Evolutionary conservation across 2,797 vertebrate species (phyloP), one percentile per base, ranked within the genome.

Genomic region (Tokudaia tokunoshimensis): DNA sequence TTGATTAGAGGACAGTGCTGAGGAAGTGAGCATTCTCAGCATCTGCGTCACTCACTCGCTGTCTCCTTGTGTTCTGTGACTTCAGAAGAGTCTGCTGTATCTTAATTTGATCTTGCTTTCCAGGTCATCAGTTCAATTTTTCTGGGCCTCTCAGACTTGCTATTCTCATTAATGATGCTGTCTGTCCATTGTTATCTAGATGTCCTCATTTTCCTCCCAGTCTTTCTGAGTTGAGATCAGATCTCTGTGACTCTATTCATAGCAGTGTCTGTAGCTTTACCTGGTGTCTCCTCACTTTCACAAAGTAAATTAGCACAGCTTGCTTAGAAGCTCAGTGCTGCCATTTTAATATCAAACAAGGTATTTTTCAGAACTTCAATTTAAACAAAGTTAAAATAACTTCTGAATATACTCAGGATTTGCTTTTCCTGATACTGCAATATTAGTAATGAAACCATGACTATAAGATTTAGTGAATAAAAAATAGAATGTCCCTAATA

Each of bases 51-150:
- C 94, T 89, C 72, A 4, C 87, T 93, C 34, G 12, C 74, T 92
- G 83, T 22, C 47, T 92, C 67, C 61, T 8, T 83, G 57, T 94
- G 81, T 96, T 92, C 6, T 11, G 92, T 47, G 61, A 91, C 84
- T 65, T 94, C 84, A 67, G 74, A 87, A 81, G 65, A 94, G n/a
- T 55, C 92, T 82, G 31, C 86, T 94, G 0, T 95, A 90, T 96
- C 95, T 97, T 95, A 91, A 96, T 97, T 76, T 95, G 83, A 95
- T 97, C 93, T 97, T 96, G 57, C 95, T 97, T 98, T 97, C 89
- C 31, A 96, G 94, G 72, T 88, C 89, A 95, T 96, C 89, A 89
- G 31, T 92, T 96, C 85, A 75, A 63, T 87, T 95, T 96, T 97
- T 83, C 97, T 92, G 76, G 97, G 76, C 86, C 76, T 97, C 76